phyloP scores from a whole-genome alignment of 1,140 invertebrate species.

The Bombus confusus region DNA sequence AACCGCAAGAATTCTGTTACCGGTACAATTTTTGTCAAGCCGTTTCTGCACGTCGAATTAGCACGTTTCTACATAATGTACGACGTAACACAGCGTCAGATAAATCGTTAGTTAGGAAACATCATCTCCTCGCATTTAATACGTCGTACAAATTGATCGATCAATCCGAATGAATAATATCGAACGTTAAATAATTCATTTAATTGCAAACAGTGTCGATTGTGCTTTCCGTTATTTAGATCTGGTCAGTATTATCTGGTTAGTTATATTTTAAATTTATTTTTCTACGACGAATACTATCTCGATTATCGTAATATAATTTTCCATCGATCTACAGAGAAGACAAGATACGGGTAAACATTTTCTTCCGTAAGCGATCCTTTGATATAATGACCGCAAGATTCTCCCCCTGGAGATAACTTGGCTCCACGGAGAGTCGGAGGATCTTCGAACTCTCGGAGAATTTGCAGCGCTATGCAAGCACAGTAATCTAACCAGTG shows the following conservation, averaged over 20 bases:
- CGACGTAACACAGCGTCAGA: not conserved
- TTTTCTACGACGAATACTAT: not conserved
- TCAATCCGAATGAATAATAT: not conserved
- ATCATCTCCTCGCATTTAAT: no score
- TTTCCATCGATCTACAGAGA: not conserved
- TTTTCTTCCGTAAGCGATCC: conserved; percentile 22
- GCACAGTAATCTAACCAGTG: conserved; percentile 29
- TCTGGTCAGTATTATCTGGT: no score
- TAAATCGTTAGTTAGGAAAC: not conserved
- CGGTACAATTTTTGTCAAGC: conserved; percentile 24
- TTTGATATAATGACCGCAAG: conserved; percentile 27
- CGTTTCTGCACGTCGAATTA: conserved; percentile 20
- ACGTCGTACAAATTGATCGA: not conserved
- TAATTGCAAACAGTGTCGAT: not conserved
- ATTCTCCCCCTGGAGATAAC: conserved; percentile 30
- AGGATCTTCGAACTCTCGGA: conserved; percentile 46
- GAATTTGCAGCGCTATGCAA: conserved; percentile 45
- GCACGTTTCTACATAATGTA: no score
- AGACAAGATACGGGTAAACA: conserved; percentile 8
- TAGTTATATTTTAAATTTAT: not conserved
- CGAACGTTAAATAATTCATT: not conserved
- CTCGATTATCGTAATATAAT: conserved; percentile 1
- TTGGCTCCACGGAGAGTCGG: not conserved
- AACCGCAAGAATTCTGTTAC: conserved; percentile 32
- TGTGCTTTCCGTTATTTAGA: not conserved